Evolutionary conservation across 2,888 invertebrate species (phyloP).

Genomic region (Caenorhabditis panamensis): DNA sequence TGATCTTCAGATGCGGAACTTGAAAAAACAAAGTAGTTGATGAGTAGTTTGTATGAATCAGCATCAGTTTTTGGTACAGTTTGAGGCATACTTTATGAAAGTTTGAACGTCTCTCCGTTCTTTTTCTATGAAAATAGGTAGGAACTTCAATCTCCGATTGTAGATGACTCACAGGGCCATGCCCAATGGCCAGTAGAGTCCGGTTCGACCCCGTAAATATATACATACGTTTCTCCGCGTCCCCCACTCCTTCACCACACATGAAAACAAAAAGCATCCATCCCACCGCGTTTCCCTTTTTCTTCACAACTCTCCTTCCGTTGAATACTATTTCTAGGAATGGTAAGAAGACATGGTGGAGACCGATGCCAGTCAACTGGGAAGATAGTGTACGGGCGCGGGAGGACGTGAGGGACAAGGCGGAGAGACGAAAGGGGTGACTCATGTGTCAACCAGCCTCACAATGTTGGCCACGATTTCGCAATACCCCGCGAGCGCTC

Average conservation of each 20-base stretch:
- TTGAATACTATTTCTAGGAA: conserved; percentile 13
- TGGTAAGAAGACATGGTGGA: conserved; percentile 11
- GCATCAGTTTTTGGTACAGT: too few relatives aligned
- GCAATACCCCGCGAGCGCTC: conserved; percentile 42
- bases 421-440: conserved; percentile 1
- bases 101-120: too few relatives aligned
- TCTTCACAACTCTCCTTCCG: not conserved
- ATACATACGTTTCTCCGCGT: not conserved
- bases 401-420: not conserved
- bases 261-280: conserved; percentile 21
- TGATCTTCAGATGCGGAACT: not conserved
- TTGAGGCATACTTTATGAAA: too few relatives aligned
- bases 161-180: not conserved
- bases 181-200: not conserved
- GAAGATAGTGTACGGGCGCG: not conserved
- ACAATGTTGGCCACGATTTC: conserved; percentile 55
- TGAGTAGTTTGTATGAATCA: too few relatives aligned
- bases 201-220: conserved; percentile 21
- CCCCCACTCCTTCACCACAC: not conserved
- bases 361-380: not conserved
- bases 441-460: conserved; percentile 1
- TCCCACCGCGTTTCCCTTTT: not conserved
- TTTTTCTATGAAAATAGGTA: too few relatives aligned
- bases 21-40: not conserved
- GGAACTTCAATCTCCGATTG: not conserved